Percentiles rank a stretch among this genome's conserved stretches.
These are phyloP conservation scores for Brachionus asplanchnoidis DNA, from an alignment of 1,140 invertebrate genomes.

Conservation along the genomic window DNA sequence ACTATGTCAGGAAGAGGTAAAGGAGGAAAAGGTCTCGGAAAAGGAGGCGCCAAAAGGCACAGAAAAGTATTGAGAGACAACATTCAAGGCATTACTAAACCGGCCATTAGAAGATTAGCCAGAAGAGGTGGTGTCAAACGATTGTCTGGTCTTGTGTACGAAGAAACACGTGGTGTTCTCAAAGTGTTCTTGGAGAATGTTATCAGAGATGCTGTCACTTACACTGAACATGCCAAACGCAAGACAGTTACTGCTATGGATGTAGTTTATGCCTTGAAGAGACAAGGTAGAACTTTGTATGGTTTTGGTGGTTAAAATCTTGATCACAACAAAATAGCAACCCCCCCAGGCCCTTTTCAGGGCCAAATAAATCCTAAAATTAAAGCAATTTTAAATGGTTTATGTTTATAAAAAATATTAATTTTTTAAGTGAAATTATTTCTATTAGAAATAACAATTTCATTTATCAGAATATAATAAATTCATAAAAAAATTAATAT, in stretches of 20 bases:
- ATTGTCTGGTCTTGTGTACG: slow-evolving; percentile 63
- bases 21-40: slow-evolving; percentile 52
- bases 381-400: not conserved
- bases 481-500: no score
- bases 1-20: slow-evolving; percentile 51
- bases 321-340: no score
- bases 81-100: slow-evolving; percentile 70
- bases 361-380: not conserved
- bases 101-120: slow-evolving; percentile 65
- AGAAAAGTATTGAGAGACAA: slow-evolving; percentile 64
- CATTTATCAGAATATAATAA: no score
- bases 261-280: slow-evolving; percentile 31
- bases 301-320: slow-evolving; percentile 40
- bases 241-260: slow-evolving; percentile 42
- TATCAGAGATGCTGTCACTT: slow-evolving; percentile 62
- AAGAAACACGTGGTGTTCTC: slow-evolving; percentile 36
- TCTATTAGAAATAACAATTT: no score
- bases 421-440: no score
- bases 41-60: slow-evolving; percentile 52
- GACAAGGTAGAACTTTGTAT: slow-evolving; percentile 65
- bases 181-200: slow-evolving; percentile 42
- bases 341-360: slow-evolving; percentile 3
- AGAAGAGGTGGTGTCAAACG: slow-evolving; percentile 71
- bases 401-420: no score
- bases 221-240: slow-evolving; percentile 62